A percentile compares a stretch with the other conserved stretches of the same genome.
These are phyloP conservation scores for Mus musculus DNA, from an alignment of 2,113 vertebrate species.

Conservation along the genomic window DNA sequence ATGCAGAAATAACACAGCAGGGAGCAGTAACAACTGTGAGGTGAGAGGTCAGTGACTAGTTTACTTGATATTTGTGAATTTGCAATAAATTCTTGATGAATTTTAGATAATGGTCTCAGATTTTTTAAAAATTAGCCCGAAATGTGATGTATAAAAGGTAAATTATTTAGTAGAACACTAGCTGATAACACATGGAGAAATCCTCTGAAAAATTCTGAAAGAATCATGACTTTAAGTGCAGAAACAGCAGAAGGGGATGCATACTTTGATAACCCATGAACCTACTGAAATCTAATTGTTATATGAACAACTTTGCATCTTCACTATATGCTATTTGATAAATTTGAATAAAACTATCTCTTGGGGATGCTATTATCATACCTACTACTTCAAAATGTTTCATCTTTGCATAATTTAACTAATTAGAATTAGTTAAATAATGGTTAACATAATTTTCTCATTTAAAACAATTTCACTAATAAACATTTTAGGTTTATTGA, in stretches of 20 bases:
- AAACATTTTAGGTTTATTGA: neutral
- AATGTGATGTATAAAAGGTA: too few relatives aligned
- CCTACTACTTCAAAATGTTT: neutral
- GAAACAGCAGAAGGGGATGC: neutral
- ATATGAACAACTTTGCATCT: neutral
- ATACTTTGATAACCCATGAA: neutral
- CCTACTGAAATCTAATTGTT: neutral
- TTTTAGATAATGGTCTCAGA: neutral
- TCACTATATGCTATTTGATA: neutral
- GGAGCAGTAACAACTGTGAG: neutral
- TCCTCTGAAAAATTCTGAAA: neutral
- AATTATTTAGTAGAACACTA: neutral
- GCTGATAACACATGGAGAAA: neutral
- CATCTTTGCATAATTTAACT: neutral
- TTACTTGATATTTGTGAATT: neutral
- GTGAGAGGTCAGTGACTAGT: neutral
- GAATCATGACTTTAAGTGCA: neutral
- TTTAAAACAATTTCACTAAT: neutral
- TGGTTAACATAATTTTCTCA: too few relatives aligned
- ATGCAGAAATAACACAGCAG: neutral
- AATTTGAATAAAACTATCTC: neutral
- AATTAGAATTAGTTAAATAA: neutral
- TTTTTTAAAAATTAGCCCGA: neutral
- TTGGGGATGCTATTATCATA: neutral
- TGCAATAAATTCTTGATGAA: neutral